phyloP scores from a whole-genome alignment of 2,113 vertebrate genomes.

The Bagarius yarrelli region DNA sequence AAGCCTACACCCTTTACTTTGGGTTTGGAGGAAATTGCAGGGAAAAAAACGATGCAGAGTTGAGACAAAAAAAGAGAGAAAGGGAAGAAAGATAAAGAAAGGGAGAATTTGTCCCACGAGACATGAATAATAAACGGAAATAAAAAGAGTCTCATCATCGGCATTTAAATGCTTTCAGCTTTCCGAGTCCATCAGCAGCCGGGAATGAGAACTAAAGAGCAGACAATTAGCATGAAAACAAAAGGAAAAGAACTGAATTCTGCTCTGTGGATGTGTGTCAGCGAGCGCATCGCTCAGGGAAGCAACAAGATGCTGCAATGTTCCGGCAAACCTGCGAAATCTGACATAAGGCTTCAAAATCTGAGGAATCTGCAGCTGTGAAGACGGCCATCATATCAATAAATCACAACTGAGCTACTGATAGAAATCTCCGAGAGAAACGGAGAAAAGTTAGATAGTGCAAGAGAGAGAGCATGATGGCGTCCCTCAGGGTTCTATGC shows the following conservation, averaged over 20 bases:
- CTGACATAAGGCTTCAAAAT: neutral
- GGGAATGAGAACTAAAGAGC: neutral
- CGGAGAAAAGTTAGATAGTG: neutral
- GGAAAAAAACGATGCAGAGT: neutral
- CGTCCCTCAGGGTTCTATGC: constrained; percentile 1
- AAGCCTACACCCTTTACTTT: constrained; percentile 12
- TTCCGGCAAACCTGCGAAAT: neutral
- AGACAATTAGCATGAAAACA: constrained; percentile 8
- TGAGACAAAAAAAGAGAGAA: neutral
- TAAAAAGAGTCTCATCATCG: too few relatives aligned
- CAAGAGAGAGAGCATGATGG: neutral
- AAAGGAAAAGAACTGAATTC: neutral
- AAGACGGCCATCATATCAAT: neutral
- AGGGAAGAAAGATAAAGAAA: neutral
- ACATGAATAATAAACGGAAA: too few relatives aligned
- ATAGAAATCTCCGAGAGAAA: neutral
- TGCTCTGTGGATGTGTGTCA: neutral
- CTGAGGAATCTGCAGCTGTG: neutral
- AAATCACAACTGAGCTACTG: neutral
- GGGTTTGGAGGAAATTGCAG: neutral
- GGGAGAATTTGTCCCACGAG: neutral
- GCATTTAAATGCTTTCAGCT: neutral
- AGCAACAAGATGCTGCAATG: constrained; percentile 4
- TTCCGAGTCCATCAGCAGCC: neutral
- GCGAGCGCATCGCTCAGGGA: neutral